Evolutionary conservation across 2,113 vertebrate species (phyloP), one percentile per base, ranked within the genome.

Genomic region (Corynorhinus townsendii): DNA sequence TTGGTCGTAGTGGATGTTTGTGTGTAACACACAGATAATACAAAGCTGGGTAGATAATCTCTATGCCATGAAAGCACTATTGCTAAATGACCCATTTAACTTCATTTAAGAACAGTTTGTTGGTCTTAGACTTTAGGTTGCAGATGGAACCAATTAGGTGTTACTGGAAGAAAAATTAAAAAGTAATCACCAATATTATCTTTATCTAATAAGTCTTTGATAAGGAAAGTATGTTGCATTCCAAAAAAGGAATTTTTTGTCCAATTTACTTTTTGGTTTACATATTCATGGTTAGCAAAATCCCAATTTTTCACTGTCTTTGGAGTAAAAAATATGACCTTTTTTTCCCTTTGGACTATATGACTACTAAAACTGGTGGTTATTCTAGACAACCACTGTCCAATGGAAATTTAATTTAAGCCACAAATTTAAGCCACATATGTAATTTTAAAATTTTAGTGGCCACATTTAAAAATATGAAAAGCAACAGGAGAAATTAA

Each of bases 161-260:
- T 33, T 85, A 73, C 64, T 88, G 20, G 47, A 81, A 35, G 52
- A 52, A 93, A 82, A 86, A 76, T 56, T 64, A 22, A 47, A 90
- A 89, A 47, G 24, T 30, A 84, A 66, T 71, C 59, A 91, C 28
- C 40, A 72, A 81, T 10, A 89, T 72, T 91, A 43, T 96, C 54
- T 93, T 92, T 66, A 87, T 88, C 64, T 81, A 82, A 77, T 85
- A 47, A 76, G 38, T 45, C 28, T 30, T 81, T 86, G 62, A 22
- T 89, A 79, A 73, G 59, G 56, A 75, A 76, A 85, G 15, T 71
- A 84, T 54, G 35, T n/a, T 91, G 26, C 62, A 59, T 93, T 90
- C 71, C 43, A 91, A 81, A 33, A 96, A 86, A 30, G 45, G 2
- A 93, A 66, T 86, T 35, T 87, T 86, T 90, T 96, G 52, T 24